Conservation (phyloP, 2,797 vertebrate species). For the Urophycis tenuis region DNA sequence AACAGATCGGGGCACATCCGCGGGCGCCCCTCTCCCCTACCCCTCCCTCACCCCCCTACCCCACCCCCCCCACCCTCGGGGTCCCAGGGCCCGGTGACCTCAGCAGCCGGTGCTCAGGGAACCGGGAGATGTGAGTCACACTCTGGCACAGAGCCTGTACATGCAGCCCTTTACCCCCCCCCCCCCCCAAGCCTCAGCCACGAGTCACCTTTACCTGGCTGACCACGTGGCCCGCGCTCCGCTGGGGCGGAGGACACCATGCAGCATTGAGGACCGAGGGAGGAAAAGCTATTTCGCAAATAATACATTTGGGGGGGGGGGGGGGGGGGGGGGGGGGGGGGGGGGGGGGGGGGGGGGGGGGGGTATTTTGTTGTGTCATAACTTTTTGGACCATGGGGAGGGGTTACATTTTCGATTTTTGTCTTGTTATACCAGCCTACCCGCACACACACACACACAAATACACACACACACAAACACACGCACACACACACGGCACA, state of each 20-base stretch:
- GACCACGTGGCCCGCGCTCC: constrained; percentile 37
- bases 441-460: background rate
- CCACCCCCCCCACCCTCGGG: no score
- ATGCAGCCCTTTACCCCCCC: constrained; percentile 44
- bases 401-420: no score
- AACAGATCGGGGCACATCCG: constrained; percentile 21
- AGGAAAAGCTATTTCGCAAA: background rate
- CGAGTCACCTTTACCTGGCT: constrained; percentile 52
- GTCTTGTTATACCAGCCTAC: no score
- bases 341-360: no score
- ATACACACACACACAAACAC: no score
- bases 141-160: constrained; percentile 49
- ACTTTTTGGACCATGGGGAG: no score
- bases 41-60: no score
- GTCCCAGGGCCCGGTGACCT: constrained; percentile 44
- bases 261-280: background rate
- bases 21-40: constrained; percentile 43
- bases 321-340: no score
- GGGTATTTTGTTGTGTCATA: no score
- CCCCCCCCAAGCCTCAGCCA: constrained; percentile 41
- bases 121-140: constrained; percentile 57
- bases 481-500: no score
- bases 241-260: constrained; percentile 9
- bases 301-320: background rate
- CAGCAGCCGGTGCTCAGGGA: constrained; percentile 53